Evolutionary conservation across 2,797 vertebrate genomes (phyloP).

Genomic region (Monodelphis domestica): DNA sequence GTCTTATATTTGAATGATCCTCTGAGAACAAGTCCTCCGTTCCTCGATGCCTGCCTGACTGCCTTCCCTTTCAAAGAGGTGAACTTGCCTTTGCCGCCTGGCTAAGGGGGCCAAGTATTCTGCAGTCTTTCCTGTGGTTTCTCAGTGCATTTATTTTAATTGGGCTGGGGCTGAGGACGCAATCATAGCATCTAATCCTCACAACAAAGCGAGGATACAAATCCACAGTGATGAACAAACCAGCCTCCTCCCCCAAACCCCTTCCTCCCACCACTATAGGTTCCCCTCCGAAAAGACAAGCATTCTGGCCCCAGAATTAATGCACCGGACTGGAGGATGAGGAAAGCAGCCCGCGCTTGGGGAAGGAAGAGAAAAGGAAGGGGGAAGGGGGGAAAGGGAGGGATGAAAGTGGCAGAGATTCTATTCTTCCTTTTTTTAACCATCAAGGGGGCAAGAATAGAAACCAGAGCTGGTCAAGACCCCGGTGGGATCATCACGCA

Average conservation of each 20-base stretch:
- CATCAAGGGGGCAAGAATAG: not conserved
- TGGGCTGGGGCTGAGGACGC: conserved; percentile 49
- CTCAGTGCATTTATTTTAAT: conserved; percentile 76
- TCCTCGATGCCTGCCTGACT: conserved; percentile 54
- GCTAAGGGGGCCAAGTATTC: conserved; percentile 45
- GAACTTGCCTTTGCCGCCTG: conserved; percentile 52
- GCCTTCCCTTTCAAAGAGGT: conserved; percentile 53
- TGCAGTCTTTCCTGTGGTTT: conserved; percentile 50
- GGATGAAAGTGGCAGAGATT: not conserved
- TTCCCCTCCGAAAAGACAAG: conserved; percentile 59
- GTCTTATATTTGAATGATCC: conserved; percentile 3
- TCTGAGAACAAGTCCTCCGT: conserved; percentile 24
- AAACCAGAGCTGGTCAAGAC: not conserved
- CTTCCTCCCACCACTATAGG: conserved; percentile 22
- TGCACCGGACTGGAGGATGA: not conserved
- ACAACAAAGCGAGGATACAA: conserved; percentile 74
- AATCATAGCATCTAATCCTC: conserved; percentile 64
- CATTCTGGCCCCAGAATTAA: conserved; percentile 52
- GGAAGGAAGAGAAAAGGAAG: not conserved
- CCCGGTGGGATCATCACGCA: not conserved
- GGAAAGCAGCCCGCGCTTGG: not conserved
- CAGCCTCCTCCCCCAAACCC: conserved; percentile 47
- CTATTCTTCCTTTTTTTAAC: conserved; percentile 9
- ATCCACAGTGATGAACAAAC: conserved; percentile 42
- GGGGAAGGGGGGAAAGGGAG: not conserved